Percentiles rank a stretch among this genome's conserved stretches.
Evolutionary conservation across 2,888 invertebrate genomes (phyloP).

Genomic region (Hofmannophila pseudospretella): DNA sequence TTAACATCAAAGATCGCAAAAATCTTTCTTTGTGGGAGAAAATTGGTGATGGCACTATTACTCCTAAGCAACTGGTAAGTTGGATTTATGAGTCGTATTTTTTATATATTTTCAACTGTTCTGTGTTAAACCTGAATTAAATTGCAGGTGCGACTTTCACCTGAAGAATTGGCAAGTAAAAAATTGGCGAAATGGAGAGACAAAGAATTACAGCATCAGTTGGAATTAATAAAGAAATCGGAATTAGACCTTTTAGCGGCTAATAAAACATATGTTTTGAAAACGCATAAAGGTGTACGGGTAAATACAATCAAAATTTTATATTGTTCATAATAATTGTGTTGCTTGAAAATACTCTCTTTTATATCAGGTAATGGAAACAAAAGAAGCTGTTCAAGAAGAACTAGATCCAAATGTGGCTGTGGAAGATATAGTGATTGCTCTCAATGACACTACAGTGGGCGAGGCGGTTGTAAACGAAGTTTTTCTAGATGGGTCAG

Average conservation of each 20-base stretch:
- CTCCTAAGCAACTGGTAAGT: constrained; percentile 87
- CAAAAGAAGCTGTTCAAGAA: constrained; percentile 77
- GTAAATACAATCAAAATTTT: constrained; percentile 30
- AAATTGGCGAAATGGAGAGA: constrained; percentile 97
- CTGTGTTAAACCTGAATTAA: constrained; percentile 4
- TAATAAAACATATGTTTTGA: constrained; percentile 89
- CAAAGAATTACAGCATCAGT: constrained; percentile 92
- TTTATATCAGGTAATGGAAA: constrained; percentile 80
- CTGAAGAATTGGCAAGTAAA: constrained; percentile 95
- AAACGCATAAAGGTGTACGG: constrained; percentile 95
- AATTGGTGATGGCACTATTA: constrained; percentile 86
- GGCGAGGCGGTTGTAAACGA: constrained; percentile 39
- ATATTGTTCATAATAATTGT: no score
- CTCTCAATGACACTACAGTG: constrained; percentile 73
- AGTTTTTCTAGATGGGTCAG: constrained; percentile 35
- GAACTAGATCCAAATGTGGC: constrained; percentile 81
- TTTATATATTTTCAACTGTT: no score
- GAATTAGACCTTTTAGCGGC: constrained; percentile 89
- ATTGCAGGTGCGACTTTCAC: constrained; percentile 85
- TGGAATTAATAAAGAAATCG: constrained; percentile 93
- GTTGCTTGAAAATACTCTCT: no score
- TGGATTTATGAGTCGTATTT: no score
- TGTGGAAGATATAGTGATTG: constrained; percentile 82
- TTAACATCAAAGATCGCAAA: constrained; percentile 95
- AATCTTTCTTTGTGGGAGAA: constrained; percentile 91